These are phyloP conservation scores for Artibeus jamaicensis DNA, from an alignment of 2,797 vertebrate species.

Conservation along the genomic window DNA sequence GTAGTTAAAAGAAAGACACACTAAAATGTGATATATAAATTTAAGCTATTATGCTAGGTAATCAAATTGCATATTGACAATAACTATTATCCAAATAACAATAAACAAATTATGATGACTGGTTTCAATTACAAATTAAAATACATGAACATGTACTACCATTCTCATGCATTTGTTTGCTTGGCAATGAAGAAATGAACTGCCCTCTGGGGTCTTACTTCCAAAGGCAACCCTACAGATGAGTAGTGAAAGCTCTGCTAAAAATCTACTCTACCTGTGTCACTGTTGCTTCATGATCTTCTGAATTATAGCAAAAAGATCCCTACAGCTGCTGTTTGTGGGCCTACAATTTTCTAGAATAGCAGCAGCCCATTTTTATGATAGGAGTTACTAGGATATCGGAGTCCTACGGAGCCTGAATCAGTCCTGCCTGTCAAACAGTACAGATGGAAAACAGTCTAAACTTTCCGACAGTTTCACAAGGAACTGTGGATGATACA, in stretches of 20 bases:
- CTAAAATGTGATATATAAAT: neutral
- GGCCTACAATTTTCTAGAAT: conserved; percentile 1
- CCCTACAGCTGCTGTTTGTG: neutral
- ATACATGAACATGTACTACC: neutral
- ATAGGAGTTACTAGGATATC: neutral
- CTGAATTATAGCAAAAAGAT: neutral
- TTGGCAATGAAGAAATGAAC: neutral
- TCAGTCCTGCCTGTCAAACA: neutral
- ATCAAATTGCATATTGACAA: neutral
- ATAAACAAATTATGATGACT: neutral
- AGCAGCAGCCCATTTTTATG: neutral
- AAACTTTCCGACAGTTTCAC: neutral
- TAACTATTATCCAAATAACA: neutral
- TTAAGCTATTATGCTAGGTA: neutral
- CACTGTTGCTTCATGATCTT: neutral
- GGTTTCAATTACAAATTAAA: neutral
- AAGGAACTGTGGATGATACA: neutral
- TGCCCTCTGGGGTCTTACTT: neutral
- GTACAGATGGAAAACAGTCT: neutral
- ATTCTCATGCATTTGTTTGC: neutral
- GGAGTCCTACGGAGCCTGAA: neutral
- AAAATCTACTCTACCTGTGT: neutral
- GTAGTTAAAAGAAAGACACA: neutral
- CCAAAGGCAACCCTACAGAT: neutral
- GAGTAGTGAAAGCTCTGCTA: neutral